phyloP scores from a whole-genome alignment of 2,888 invertebrate genomes.

The Eristalis tenax region DNA sequence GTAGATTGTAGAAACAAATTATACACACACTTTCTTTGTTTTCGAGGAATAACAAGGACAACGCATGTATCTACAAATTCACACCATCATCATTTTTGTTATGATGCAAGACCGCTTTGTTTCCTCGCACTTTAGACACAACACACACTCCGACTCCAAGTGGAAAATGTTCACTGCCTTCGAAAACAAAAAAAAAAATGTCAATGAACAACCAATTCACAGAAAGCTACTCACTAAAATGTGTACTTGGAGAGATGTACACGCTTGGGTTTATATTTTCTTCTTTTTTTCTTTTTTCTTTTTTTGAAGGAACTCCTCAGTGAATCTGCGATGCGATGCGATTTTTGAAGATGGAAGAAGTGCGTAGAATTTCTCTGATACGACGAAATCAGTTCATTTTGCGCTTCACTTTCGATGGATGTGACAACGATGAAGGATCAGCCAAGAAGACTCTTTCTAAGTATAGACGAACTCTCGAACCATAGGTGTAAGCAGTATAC shows the following conservation, averaged over 20 bases:
- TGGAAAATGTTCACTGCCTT: neutral
- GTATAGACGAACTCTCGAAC: constrained; percentile 40
- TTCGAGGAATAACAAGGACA: constrained; percentile 13
- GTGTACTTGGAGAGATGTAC: neutral
- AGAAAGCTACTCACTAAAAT: constrained; percentile 8
- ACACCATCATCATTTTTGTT: constrained; percentile 60
- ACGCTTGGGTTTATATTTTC: neutral
- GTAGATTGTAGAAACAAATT: constrained; percentile 23
- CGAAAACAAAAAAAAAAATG: neutral
- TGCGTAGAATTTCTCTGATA: constrained; percentile 11
- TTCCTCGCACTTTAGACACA: constrained; percentile 54
- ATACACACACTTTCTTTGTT: neutral
- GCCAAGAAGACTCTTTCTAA: constrained; percentile 37
- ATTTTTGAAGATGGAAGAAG: neutral
- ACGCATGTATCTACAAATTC: constrained; percentile 25
- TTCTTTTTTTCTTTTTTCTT: neutral
- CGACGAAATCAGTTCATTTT: constrained; percentile 55
- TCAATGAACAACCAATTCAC: constrained; percentile 12
- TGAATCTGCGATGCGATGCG: constrained; percentile 23
- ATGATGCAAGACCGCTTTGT: constrained; percentile 64
- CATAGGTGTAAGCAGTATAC: constrained; percentile 29
- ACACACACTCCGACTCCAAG: neutral
- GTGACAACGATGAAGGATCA: constrained; percentile 49
- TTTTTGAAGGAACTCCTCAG: constrained; percentile 37
- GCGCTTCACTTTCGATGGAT: constrained; percentile 62